A percentile compares a stretch with the other conserved stretches of the same genome.
Evolutionary conservation across 2,797 vertebrate genomes (phyloP).

Genomic region (Cygnus olor): DNA sequence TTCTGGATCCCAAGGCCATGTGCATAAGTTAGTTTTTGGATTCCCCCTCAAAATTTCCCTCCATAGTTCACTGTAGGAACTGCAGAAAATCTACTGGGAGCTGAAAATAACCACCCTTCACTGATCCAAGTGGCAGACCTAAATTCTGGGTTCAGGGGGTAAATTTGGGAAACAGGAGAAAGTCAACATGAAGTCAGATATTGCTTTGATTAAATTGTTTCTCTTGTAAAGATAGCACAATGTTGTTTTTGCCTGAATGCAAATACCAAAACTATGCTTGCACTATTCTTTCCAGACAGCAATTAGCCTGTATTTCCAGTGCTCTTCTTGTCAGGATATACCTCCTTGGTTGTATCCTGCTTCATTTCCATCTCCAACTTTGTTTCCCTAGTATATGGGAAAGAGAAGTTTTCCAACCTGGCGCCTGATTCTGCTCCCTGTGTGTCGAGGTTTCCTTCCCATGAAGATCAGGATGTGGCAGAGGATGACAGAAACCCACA

Average conservation of each 20-base stretch:
- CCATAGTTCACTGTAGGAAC: background rate
- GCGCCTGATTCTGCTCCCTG: background rate
- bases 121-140: background rate
- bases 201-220: background rate
- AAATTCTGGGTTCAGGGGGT: background rate
- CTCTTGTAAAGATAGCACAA: background rate
- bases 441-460: background rate
- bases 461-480: background rate
- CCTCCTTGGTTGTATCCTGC: background rate
- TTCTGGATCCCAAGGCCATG: background rate
- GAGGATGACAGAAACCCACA: background rate
- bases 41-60: background rate
- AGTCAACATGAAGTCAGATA: background rate
- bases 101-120: background rate
- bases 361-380: background rate
- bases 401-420: background rate
- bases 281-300: background rate
- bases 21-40: background rate
- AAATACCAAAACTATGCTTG: background rate
- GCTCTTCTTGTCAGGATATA: background rate
- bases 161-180: background rate
- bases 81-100: background rate
- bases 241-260: background rate
- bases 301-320: background rate
- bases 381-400: background rate